phyloP scores from a whole-genome alignment of 1,140 invertebrate genomes.

The Philopotamus ludificatus region DNA sequence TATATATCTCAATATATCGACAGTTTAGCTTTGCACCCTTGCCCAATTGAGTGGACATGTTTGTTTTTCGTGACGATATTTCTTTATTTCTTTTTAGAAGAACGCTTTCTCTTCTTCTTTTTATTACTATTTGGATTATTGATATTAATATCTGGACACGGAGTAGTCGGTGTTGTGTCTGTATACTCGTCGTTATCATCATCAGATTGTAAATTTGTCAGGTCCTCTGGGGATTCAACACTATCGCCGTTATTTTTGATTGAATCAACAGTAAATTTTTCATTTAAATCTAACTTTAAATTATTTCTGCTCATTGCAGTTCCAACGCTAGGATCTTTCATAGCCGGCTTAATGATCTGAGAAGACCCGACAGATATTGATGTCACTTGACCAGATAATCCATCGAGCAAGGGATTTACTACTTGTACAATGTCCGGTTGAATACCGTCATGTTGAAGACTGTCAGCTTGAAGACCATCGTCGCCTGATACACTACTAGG shows the following conservation, averaged over 20 bases:
- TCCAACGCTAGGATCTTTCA: neutral
- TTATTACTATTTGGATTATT: slow-evolving; percentile 42
- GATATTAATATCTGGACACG: slow-evolving; percentile 11
- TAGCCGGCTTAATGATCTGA: slow-evolving; percentile 44
- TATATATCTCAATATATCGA: slow-evolving; percentile 12
- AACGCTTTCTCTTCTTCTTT: slow-evolving; percentile 44
- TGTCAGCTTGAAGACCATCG: slow-evolving; percentile 53
- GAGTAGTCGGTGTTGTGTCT: slow-evolving; percentile 40
- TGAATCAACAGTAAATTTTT: slow-evolving; percentile 20
- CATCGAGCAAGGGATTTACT: slow-evolving; percentile 54
- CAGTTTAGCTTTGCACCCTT: slow-evolving; percentile 23
- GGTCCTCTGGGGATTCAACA: slow-evolving; percentile 21
- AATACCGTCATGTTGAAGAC: slow-evolving; percentile 42
- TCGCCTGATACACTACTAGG: slow-evolving; percentile 52
- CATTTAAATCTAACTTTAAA: slow-evolving; percentile 29
- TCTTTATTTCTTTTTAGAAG: slow-evolving; percentile 45
- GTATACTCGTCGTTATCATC: slow-evolving; percentile 45
- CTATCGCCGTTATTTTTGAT: slow-evolving; percentile 3
- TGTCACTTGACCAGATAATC: slow-evolving; percentile 50
- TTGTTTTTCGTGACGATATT: slow-evolving; percentile 44
- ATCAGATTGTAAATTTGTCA: neutral
- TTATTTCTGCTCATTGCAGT: slow-evolving; percentile 12
- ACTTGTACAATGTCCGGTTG: slow-evolving; percentile 56
- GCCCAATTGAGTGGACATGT: slow-evolving; percentile 8
- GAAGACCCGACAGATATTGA: slow-evolving; percentile 53